Evolutionary conservation across 2,113 vertebrate genomes (phyloP).

Genomic region (Petrocephalus microphthalmus): DNA sequence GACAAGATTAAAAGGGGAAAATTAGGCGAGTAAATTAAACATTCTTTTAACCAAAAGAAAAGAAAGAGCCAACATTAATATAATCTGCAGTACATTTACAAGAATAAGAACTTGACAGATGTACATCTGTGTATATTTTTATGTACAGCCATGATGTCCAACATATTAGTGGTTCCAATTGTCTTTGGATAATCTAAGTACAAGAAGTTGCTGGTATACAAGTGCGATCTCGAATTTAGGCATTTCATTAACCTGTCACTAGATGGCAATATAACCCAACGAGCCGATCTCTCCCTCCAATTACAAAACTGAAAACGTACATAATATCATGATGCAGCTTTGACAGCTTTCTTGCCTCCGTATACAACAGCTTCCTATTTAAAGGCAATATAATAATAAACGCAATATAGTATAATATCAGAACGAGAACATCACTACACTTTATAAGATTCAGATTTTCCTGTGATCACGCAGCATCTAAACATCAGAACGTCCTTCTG

Average conservation of each 20-base stretch:
- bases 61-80: background rate
- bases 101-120: background rate
- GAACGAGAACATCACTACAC: background rate
- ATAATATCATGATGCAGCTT: background rate
- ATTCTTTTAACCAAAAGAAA: background rate
- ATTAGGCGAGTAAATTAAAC: background rate
- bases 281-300: background rate
- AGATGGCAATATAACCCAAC: constrained; percentile 16
- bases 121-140: background rate
- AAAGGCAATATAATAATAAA: background rate
- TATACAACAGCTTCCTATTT: background rate
- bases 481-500: background rate
- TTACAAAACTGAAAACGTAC: background rate
- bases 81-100: background rate
- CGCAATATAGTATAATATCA: background rate
- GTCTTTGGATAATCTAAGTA: background rate
- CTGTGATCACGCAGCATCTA: background rate
- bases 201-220: background rate
- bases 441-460: background rate
- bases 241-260: background rate
- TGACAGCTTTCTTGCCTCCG: background rate
- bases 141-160: background rate
- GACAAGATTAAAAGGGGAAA: background rate
- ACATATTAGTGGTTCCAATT: background rate
- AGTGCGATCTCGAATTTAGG: background rate